A percentile compares a stretch with the other conserved stretches of the same genome.
Conservation (phyloP, 2,797 vertebrate genomes). For the Poeciliopsis paucimaculata region DNA sequence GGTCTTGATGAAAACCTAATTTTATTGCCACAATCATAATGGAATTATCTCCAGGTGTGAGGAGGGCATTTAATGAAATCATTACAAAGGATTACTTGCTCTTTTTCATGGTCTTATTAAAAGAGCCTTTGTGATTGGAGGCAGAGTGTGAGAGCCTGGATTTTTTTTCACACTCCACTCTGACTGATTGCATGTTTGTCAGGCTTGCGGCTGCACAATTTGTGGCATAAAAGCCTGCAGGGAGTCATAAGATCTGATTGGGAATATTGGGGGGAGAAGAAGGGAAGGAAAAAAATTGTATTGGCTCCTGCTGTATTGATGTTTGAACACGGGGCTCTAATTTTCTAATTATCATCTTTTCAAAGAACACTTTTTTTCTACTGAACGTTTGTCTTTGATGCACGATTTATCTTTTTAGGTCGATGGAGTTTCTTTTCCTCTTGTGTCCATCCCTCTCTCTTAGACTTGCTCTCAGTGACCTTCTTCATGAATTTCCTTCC, state of each 20-base stretch:
- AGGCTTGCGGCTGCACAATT: constrained; percentile 73
- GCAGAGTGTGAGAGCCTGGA: constrained; percentile 42
- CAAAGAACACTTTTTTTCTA: constrained; percentile 70
- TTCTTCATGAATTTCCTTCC: constrained; percentile 31
- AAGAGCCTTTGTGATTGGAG: constrained; percentile 67
- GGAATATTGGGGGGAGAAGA: constrained; percentile 69
- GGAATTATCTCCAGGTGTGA: constrained; percentile 85
- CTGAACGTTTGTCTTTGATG: constrained; percentile 71
- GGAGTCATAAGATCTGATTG: constrained; percentile 80
- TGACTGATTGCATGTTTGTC: constrained; percentile 79
- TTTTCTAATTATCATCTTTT: constrained; percentile 76
- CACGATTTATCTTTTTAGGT: constrained; percentile 68
- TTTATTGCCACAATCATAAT: constrained; percentile 85
- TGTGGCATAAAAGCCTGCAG: constrained; percentile 80
- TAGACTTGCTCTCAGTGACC: constrained; percentile 9
- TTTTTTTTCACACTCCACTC: constrained; percentile 37
- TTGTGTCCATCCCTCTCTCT: constrained; percentile 7
- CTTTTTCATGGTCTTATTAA: constrained; percentile 76
- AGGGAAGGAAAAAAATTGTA: constrained; percentile 21
- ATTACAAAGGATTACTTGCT: constrained; percentile 82
- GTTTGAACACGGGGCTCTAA: constrained; percentile 67
- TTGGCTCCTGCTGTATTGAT: constrained; percentile 66
- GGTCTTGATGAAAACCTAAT: constrained; percentile 82
- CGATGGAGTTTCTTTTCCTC: constrained; percentile 36
- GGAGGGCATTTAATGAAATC: constrained; percentile 83